Conservation (phyloP, 37 sponge, comb jelly and placozoan species). For the Spongilla lacustris region DNA sequence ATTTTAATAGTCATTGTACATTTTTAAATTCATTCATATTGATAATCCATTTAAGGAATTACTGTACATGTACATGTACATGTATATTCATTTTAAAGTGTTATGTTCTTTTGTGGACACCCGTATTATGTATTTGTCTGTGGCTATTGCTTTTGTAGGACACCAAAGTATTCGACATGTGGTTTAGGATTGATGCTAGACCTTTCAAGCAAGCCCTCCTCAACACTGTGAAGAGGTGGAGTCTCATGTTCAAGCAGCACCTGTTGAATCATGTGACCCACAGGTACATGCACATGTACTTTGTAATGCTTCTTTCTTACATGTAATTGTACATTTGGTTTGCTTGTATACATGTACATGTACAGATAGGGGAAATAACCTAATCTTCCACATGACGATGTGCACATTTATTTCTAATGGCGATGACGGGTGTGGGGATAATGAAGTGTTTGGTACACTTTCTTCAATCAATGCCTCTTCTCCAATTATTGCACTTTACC, state of each 20-base stretch:
- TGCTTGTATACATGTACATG: too few species aligned
- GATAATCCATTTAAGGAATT: background rate
- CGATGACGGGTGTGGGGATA: background rate
- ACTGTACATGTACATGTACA: slow-evolving; percentile 4
- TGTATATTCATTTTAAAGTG: background rate
- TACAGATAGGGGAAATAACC: too few species aligned
- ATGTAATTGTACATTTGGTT: too few species aligned
- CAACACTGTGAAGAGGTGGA: slow-evolving; percentile 96
- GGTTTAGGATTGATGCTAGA: slow-evolving; percentile 91
- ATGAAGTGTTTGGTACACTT: too few species aligned
- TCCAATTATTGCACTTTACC: too few species aligned
- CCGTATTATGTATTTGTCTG: too few species aligned
- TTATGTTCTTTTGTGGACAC: too few species aligned
- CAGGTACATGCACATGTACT: slow-evolving; percentile 50
- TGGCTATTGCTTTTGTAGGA: background rate
- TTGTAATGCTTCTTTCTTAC: too few species aligned
- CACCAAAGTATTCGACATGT: slow-evolving; percentile 76
- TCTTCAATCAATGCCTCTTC: too few species aligned
- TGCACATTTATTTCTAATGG: background rate
- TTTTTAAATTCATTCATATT: too few species aligned
- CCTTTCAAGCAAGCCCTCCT: slow-evolving; percentile 97
- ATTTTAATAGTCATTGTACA: too few species aligned
- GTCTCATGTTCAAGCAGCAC: slow-evolving; percentile 97
- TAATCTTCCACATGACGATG: background rate
- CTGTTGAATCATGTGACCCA: slow-evolving; percentile 90